These are phyloP conservation scores for Pteronura brasiliensis DNA, from an alignment of 2,113 vertebrate species.

Conservation along the genomic window DNA sequence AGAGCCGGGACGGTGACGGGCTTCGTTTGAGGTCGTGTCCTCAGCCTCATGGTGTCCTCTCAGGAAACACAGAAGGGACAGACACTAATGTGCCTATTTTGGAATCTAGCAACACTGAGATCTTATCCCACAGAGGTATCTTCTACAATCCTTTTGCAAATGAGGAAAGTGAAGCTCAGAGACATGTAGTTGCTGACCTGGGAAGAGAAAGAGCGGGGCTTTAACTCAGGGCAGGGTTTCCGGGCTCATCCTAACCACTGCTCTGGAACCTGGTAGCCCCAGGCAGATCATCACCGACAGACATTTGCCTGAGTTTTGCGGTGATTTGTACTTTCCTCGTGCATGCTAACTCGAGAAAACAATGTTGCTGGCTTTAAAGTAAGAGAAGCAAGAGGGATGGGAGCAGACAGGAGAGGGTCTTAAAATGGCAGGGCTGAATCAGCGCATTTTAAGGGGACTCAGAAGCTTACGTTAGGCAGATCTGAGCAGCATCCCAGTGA, in stretches of 20 bases:
- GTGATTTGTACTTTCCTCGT: neutral
- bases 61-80: neutral
- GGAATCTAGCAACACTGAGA: neutral
- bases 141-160: neutral
- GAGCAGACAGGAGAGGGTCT: neutral
- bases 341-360: neutral
- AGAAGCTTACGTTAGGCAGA: neutral
- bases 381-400: neutral
- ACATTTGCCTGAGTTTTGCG: rapidly evolving
- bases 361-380: neutral
- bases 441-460: neutral
- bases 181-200: neutral
- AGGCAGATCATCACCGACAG: neutral
- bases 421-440: neutral
- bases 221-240: neutral
- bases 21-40: neutral
- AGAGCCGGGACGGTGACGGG: neutral
- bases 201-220: neutral
- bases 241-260: neutral
- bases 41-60: neutral
- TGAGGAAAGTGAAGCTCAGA: neutral
- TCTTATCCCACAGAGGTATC: neutral
- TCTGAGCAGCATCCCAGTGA: neutral
- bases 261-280: neutral
- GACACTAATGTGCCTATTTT: neutral